Evolutionary conservation across 2,888 invertebrate genomes (phyloP).

Genomic region (Axea sp.): DNA sequence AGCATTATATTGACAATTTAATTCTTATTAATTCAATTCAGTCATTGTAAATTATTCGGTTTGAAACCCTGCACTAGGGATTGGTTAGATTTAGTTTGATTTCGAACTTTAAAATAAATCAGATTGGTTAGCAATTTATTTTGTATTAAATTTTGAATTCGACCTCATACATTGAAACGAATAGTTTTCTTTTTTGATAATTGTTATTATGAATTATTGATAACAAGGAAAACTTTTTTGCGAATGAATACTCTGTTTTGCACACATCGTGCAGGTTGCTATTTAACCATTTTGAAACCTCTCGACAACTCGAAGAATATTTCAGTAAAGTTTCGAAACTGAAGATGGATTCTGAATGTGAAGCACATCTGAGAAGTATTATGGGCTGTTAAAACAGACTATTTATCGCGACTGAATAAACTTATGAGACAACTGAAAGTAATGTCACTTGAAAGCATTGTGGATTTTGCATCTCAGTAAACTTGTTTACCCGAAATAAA

Average conservation of each 20-base stretch:
- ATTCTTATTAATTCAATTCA: too few relatives aligned
- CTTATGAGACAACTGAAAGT: slow-evolving; percentile 11
- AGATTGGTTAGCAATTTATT: too few relatives aligned
- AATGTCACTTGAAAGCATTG: slow-evolving; percentile 11
- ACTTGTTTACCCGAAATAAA: slow-evolving; percentile 22
- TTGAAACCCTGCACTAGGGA: too few relatives aligned
- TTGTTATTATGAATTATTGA: too few relatives aligned
- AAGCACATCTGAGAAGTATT: slow-evolving; percentile 9
- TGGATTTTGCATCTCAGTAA: background rate
- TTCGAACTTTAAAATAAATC: too few relatives aligned
- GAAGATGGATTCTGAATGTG: slow-evolving; percentile 1
- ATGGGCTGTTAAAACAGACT: background rate
- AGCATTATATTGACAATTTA: too few relatives aligned
- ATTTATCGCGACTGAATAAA: slow-evolving; percentile 24
- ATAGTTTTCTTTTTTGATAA: too few relatives aligned
- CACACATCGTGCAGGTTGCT: background rate
- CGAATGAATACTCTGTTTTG: slow-evolving; percentile 11
- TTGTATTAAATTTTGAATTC: too few relatives aligned
- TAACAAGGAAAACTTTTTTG: background rate
- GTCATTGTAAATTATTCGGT: too few relatives aligned
- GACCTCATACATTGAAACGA: too few relatives aligned
- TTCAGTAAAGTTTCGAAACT: slow-evolving; percentile 9
- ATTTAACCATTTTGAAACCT: background rate
- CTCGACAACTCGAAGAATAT: slow-evolving; percentile 9
- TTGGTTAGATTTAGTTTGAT: too few relatives aligned